Evolutionary conservation across 1,140 invertebrate species (phyloP), one percentile per base, ranked within the genome.

Genomic region (Apis florea): DNA sequence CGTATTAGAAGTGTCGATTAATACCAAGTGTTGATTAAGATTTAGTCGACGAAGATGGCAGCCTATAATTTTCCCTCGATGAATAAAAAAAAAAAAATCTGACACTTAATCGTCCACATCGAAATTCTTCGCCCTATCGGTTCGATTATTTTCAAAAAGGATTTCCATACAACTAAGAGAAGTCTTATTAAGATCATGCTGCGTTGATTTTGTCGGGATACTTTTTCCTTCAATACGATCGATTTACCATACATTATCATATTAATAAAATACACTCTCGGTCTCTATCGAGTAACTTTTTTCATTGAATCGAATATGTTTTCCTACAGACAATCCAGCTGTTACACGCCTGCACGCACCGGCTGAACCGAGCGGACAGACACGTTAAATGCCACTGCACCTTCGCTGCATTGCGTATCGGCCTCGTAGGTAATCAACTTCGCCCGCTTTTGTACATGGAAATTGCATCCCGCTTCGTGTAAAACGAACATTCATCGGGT

Each of bases 351-450:
- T 72, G 70, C 70, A 58, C 71, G 53, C 51, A 21, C 26, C 51
- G 17, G 17, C 19, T 49, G 56, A 58, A 58, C n/a, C 40, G 8
- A 70, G 24, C 24, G 58, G 21, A 17, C 10, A 53, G 64, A 78
- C 63, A 56, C 47, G 53, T 79, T 79, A 86, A 79, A 82, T 85
- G 80, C 74, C 54, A 74, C 49, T 79, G 74, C 56, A 83, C 40
- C 75, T 79, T 53, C 26, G 75, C 64, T 59, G 26, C 40, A 24
- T 84, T 63, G 53, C 72, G 53, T 75, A 59, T 77, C 31, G 58
- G 21, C 15, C 73, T 85, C 84, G 26, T 47, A 61, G 69, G 56
- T 56, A 82, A 85, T 69, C 68, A 70, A 31, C 69, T 75, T 84
- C 77, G 68, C 69, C 53, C 66, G 63, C 47, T 21, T 61, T 82